A percentile compares a stretch with the other conserved stretches of the same genome.
These are phyloP conservation scores for Acanthis flammea DNA, from an alignment of 2,797 vertebrate species.

Conservation along the genomic window DNA sequence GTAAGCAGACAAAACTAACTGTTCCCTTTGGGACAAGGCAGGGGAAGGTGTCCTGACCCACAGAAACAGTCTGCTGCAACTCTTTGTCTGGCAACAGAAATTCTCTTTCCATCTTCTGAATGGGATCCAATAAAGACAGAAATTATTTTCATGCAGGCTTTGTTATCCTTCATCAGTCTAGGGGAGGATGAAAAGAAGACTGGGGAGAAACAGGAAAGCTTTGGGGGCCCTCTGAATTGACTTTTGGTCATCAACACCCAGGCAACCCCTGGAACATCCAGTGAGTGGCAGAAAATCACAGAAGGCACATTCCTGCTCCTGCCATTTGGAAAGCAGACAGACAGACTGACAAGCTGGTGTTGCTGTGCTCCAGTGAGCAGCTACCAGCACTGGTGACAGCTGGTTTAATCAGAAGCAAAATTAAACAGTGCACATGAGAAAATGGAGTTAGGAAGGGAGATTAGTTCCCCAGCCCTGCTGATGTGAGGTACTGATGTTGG, in stretches of 20 bases:
- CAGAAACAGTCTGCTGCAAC: neutral
- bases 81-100: neutral
- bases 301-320: neutral
- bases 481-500: neutral
- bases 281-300: neutral
- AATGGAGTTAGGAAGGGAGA: constrained; percentile 2
- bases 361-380: constrained; percentile 58
- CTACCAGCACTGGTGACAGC: constrained; percentile 40
- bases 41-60: neutral
- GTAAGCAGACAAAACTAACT: neutral
- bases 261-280: neutral
- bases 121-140: neutral
- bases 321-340: neutral
- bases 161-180: neutral
- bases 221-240: neutral
- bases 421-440: constrained; percentile 28
- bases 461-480: constrained; percentile 18
- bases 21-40: neutral
- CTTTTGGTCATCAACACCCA: neutral
- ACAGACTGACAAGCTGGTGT: constrained; percentile 5
- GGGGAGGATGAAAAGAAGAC: neutral
- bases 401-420: constrained; percentile 55
- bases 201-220: neutral
- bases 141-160: neutral
- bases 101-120: constrained; percentile 3